Conservation (phyloP, 2,888 invertebrate genomes). For the Embidobia sp. region DNA sequence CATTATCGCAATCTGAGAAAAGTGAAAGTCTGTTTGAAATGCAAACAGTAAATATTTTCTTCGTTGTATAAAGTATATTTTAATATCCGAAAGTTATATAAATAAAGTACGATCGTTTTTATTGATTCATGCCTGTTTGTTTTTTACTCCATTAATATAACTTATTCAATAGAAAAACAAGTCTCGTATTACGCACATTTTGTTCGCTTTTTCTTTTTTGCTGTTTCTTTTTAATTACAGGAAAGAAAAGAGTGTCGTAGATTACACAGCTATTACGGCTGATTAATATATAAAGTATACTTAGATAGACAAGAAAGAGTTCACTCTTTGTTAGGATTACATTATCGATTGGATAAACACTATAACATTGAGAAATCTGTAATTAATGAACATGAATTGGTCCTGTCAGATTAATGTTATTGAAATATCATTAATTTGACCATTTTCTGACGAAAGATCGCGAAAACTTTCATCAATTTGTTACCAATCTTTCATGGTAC, state of each 20-base stretch:
- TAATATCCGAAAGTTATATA: background rate
- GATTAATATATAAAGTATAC: slow-evolving; percentile 19
- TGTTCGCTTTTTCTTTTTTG: background rate
- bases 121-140: background rate
- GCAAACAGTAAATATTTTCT: too few species aligned
- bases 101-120: background rate
- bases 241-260: background rate
- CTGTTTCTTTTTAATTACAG: background rate
- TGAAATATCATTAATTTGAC: slow-evolving; percentile 40
- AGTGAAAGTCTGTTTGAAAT: too few species aligned
- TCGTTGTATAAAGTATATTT: too few species aligned
- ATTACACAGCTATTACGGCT: slow-evolving; percentile 11
- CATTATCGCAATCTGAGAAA: too few species aligned
- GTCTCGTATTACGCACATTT: too few species aligned
- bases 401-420: slow-evolving; percentile 15
- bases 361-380: slow-evolving; percentile 27
- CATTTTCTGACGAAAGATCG: slow-evolving; percentile 18
- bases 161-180: too few species aligned
- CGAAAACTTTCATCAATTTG: slow-evolving; percentile 38
- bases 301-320: slow-evolving; percentile 1
- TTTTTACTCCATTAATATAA: too few species aligned
- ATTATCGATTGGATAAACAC: slow-evolving; percentile 14
- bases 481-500: slow-evolving; percentile 39
- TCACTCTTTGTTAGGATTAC: slow-evolving; percentile 13
- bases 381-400: slow-evolving; percentile 32